Conservation (phyloP, 2,888 invertebrate genomes). For the Lycia hirtaria region DNA sequence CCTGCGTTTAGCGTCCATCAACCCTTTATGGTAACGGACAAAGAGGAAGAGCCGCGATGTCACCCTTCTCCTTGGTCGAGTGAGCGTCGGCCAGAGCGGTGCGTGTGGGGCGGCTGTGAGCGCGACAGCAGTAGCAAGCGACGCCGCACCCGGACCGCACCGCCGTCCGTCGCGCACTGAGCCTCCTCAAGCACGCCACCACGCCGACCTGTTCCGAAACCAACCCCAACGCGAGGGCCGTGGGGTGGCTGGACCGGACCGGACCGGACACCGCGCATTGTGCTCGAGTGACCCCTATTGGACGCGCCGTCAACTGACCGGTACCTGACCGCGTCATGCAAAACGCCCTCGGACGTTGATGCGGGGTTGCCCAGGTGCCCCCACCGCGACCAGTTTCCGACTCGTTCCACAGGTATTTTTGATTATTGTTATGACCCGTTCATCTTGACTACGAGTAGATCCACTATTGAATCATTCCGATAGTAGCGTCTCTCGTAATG, state of each 20-base stretch:
- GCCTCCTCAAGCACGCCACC: conserved; percentile 35
- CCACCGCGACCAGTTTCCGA: conserved; percentile 68
- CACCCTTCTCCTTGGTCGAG: conserved; percentile 77
- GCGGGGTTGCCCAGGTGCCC: conserved; percentile 74
- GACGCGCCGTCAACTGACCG: conserved; percentile 70
- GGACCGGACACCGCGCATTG: conserved; percentile 60
- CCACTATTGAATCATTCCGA: conserved; percentile 53
- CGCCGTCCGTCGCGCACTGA: conserved; percentile 64
- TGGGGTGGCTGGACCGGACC: conserved; percentile 49
- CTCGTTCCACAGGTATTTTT: conserved; percentile 79
- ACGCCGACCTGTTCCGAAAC: conserved; percentile 59
- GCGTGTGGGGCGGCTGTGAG: conserved; percentile 59
- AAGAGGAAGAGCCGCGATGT: conserved; percentile 75
- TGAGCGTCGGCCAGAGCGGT: conserved; percentile 56
- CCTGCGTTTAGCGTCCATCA: conserved; percentile 58
- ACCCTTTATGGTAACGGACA: conserved; percentile 68
- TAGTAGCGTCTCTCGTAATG: conserved; percentile 44
- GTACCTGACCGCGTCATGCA: conserved; percentile 72
- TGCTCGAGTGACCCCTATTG: conserved; percentile 76
- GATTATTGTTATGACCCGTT: conserved; percentile 50
- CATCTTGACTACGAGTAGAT: conserved; percentile 53
- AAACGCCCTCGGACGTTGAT: conserved; percentile 74
- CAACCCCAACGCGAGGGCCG: conserved; percentile 53
- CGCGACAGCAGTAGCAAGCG: conserved; percentile 74
- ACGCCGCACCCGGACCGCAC: conserved; percentile 80